Evolutionary conservation across 2,888 invertebrate species (phyloP), one percentile per base, ranked within the genome.

Genomic region (Parnassius glacialis): DNA sequence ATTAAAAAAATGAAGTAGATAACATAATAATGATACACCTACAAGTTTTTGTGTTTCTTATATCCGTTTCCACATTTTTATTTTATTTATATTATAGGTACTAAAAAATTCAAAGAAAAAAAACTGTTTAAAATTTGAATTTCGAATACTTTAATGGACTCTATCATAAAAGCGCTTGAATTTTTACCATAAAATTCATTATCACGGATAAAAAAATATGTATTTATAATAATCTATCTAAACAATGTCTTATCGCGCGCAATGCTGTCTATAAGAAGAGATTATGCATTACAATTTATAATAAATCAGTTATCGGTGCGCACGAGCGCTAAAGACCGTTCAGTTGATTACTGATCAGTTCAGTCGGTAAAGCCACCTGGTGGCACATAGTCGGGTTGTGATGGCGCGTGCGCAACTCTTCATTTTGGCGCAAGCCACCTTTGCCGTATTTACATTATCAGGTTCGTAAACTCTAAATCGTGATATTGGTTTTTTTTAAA

Each of bases 381-480:
- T 57, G 59, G 63, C 57, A 59, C 48, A 45, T 47, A 47, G 52
- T 56, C n/a, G 59, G 48, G 50, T 45, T 52, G 53, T 52, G 50
- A 66, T 69, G 71, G 61, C 65, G 66, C 65, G 65, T 55, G 61
- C 52, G 64, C 64, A 64, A 50, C 52, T 66, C 48, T 58, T 67
- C 3, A 41, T 67, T 9, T 54, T 68, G 45, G 56, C 59, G 25
- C 57, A 54, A 48, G n/a, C 55, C 50, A 57, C 56, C 34, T 47
- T 58, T 55, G 50, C 67, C 51, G 61, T 58, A 34, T 51, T 66
- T 34, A 61, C 66, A 25, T 16, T 61, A 34, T 68, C 68, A 66
- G 71, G 71, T 72, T 63, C 62, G 69, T 67, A 52, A 16, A 3
- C 7, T 47, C 52, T 34, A 56, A 45, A 55, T 3, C 25, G 13